Conservation (phyloP, 2,113 vertebrate species). For the Zeus faber region DNA sequence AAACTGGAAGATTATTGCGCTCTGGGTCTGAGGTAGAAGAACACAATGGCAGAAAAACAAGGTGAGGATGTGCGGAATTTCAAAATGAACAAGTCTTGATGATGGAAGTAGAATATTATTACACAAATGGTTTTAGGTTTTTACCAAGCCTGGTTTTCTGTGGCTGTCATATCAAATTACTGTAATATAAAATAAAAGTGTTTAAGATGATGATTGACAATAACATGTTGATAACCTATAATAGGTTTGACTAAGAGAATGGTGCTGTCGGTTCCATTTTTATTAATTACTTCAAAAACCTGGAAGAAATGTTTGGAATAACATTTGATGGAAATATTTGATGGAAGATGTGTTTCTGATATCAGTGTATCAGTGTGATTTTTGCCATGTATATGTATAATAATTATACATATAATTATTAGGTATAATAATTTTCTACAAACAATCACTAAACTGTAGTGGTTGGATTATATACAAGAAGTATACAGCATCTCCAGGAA, state of each 20-base stretch:
- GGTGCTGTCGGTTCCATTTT: no score
- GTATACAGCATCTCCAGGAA: neutral
- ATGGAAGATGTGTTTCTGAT: neutral
- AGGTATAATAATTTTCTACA: no score
- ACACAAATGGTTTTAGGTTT: no score
- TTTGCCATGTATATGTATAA: neutral
- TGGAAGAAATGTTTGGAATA: neutral
- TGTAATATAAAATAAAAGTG: neutral
- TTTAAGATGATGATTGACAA: no score
- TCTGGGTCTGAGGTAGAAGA: conserved; percentile 16
- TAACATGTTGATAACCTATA: no score
- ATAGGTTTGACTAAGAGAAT: no score
- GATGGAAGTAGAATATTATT: no score
- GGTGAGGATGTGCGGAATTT: conserved; percentile 38
- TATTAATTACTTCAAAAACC: neutral
- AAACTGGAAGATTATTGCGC: conserved; percentile 20
- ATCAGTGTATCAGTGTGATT: neutral
- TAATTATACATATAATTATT: no score
- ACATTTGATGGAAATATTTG: no score
- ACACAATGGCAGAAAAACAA: conserved; percentile 46
- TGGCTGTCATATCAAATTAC: neutral
- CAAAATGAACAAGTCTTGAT: no score
- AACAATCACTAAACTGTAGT: no score
- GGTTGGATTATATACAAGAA: neutral
- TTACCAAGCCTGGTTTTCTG: no score